Conservation (phyloP, 30 jellyfish, hydroid and myxozoan genomes). For the Aurelia aurita region DNA sequence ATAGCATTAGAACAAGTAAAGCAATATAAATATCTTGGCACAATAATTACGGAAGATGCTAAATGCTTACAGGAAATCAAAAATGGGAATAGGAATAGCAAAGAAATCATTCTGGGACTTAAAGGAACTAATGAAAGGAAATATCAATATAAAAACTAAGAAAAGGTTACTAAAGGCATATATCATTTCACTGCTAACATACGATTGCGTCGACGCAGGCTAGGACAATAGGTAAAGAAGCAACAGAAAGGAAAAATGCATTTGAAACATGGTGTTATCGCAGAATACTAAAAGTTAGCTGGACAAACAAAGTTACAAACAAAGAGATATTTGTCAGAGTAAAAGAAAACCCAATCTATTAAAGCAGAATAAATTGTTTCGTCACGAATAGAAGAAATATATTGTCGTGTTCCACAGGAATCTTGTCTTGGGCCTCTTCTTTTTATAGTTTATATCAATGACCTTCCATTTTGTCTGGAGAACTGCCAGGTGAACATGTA, state of each 20-base stretch:
- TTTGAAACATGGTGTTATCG: conserved; percentile 61
- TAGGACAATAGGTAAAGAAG: conserved; percentile 25
- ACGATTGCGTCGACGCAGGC: conserved; percentile 37
- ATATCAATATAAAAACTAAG: conserved; percentile 34
- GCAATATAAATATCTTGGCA: conserved; percentile 48
- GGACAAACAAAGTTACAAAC: conserved; percentile 26
- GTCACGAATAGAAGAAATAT: too few species aligned
- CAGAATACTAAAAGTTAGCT: conserved; percentile 42
- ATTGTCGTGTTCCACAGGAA: too few species aligned
- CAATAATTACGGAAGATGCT: conserved; percentile 28
- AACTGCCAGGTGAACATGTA: too few species aligned
- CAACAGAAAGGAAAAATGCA: conserved; percentile 43
- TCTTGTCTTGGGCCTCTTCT: too few species aligned
- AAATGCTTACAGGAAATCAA: conserved; percentile 34
- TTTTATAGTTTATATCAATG: too few species aligned
- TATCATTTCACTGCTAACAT: conserved; percentile 27
- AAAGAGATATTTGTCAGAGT: background rate
- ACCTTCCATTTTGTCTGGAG: too few species aligned
- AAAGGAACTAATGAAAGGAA: conserved; percentile 22
- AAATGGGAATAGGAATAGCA: conserved; percentile 55
- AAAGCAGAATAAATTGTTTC: too few species aligned
- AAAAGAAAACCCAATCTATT: too few species aligned
- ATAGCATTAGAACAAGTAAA: conserved; percentile 50
- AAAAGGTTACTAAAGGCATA: conserved; percentile 31
- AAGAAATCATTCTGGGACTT: conserved; percentile 47